Base-by-base conservation (phyloP, 2,797 vertebrate species). In the Psittacula derbiana region DNA sequence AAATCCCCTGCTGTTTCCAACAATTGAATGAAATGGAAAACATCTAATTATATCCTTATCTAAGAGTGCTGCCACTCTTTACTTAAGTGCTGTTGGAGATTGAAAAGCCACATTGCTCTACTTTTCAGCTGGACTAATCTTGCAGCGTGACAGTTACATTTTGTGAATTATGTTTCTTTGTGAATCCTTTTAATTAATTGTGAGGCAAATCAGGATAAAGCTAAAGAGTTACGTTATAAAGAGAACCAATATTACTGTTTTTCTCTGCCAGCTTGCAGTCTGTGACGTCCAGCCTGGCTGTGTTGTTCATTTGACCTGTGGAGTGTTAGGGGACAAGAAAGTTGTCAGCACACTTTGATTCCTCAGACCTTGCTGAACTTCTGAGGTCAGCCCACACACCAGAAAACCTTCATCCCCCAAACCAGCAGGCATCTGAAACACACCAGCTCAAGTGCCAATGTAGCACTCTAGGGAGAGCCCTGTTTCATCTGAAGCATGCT, bases 11-110 rank as follows among this genome's bases (percentile, higher is more conserved):
- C 74, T 87, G 74, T 91, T 95, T 83, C 20, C 65, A 83, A 69
- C 43, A 62, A 67, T 74, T 60, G 52, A 80, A 82, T 86, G 75
- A 92, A 91, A 88, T 78, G 7, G 57, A 92, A 88, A 91, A 53
- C 53, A 83, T 92, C 49, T 88, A 82, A 83, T 82, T 94, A 71
- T 72, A 71, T 75, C 61, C 49, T 88, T 83, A 79, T 86, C 64
- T 80, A 47, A 71, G 70, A 78, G 50, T 70, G 25, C 40, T 84
- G 36, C 43, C 36, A 33, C n/a, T 58, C n/a, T 69, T 80, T 49
- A 61, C 61, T 92, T 4, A 27, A 88, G 75, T 88, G 38, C 33
- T 43, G 6, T 41, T 65, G 30, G 53, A 90, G 66, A 85, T 65
- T 16, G 73, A 80, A 90, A 80, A 83, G 6, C 28, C 28, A 16